phyloP scores from a whole-genome alignment of 2,113 vertebrate species.

The Carassius gibelio region DNA sequence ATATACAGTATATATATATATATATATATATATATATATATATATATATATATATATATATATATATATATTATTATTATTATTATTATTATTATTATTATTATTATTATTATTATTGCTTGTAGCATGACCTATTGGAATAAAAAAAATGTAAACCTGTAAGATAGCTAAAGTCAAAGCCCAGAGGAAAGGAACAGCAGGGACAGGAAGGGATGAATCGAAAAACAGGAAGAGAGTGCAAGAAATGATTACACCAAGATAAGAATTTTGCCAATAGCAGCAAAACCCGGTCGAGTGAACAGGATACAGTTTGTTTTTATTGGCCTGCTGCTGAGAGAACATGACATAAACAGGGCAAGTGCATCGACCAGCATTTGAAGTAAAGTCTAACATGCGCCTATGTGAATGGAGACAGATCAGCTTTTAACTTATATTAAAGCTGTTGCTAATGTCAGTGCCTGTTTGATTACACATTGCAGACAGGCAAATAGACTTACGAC shows the following conservation, averaged over 20 bases:
- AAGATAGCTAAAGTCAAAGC: neutral
- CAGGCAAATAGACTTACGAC: slow-evolving; percentile 28
- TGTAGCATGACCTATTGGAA: neutral
- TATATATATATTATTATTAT: no score
- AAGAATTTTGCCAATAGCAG: slow-evolving; percentile 35
- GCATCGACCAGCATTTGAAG: slow-evolving; percentile 9
- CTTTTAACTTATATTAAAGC: slow-evolving; percentile 36
- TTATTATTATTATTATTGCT: neutral
- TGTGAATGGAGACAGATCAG: neutral
- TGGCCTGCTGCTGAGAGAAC: neutral
- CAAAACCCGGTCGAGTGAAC: neutral
- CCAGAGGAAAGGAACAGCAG: slow-evolving; percentile 32
- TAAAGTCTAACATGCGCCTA: neutral
- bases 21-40: no score
- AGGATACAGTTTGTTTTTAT: slow-evolving; percentile 45
- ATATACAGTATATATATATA: no score
- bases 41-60: no score
- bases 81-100: no score
- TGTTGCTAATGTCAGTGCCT: slow-evolving; percentile 23
- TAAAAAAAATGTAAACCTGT: neutral
- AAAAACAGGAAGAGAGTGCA: slow-evolving; percentile 31
- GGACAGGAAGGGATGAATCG: slow-evolving; percentile 1
- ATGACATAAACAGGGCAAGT: slow-evolving; percentile 26
- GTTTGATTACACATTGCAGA: slow-evolving; percentile 34
- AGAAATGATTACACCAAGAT: slow-evolving; percentile 31